Evolutionary conservation across 2,113 vertebrate genomes (phyloP), one percentile per base, ranked within the genome.

Genomic region (Pygoscelis antarcticus): DNA sequence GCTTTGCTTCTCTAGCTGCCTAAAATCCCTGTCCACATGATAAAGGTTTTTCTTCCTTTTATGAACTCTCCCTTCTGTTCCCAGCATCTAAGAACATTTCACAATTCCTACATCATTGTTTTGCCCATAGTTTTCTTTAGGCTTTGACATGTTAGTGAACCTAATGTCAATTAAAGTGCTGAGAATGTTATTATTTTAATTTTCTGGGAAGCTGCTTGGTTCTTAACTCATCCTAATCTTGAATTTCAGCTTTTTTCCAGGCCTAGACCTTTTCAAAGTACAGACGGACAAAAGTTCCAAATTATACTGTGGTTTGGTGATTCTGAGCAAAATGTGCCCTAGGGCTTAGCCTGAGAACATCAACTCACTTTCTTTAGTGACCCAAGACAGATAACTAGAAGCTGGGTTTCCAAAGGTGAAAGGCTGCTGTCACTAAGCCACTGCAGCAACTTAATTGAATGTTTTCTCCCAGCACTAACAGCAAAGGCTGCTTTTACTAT

Each of bases 401-500:
- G 72, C 80, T 87, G 69, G 83, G 52, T 92, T 97, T 70, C 89
- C 83, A 92, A 15, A 97, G 96, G 94, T 96, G 92, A 94, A 96
- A 96, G 89, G 94, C 89, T 96, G 91, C 95, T 95, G 89, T 96
- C 94, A 95, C 80, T 92, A 96, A 97, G 93, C 82, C 91, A 92
- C 83, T 92, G 65, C 92, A 89, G 89, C 91, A 94, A 95, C 89
- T 97, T 96, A 97, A 96, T 94, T 97, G 91, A 96, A 96, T 96
- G 92, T 95, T 97, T 97, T 96, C 89, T 96, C 91, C 77, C 89
- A 91, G 65, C 87, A 71, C 79, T 81, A 75, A 61, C 70, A 90
- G 78, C 86, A 75, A 83, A 95, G 61, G 38, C 54, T 87, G 82
- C 89, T 90, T 96, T 95, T 90, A 88, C 90, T 91, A 72, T 96